Evolutionary conservation across 2,113 vertebrate genomes (phyloP).

Genomic region (Nothobranchius kuhntae): DNA sequence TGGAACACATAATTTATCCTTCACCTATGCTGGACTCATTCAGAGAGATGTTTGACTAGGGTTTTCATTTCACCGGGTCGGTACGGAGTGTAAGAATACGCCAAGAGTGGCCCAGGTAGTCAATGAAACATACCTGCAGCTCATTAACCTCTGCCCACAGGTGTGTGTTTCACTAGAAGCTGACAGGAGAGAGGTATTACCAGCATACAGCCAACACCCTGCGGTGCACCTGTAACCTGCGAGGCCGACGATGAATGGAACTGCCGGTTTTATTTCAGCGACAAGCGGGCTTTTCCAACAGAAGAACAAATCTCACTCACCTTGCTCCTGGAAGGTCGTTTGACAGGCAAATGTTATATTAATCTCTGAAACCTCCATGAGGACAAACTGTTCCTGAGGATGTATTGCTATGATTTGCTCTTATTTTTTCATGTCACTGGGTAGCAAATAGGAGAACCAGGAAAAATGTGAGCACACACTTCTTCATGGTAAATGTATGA

Average conservation of each 20-base stretch:
- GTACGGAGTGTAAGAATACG: constrained; percentile 2
- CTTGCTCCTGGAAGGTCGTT: neutral
- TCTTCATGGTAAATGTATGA: too few relatives aligned
- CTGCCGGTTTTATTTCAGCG: constrained; percentile 5
- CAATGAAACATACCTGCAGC: constrained; percentile 37
- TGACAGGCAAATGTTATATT: neutral
- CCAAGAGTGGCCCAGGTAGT: constrained; percentile 27
- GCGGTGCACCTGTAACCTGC: constrained; percentile 31
- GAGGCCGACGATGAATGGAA: constrained; percentile 15
- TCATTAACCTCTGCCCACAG: constrained; percentile 39
- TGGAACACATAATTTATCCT: neutral
- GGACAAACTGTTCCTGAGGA: too few relatives aligned
- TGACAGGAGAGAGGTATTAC: constrained; percentile 18
- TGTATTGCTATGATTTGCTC: too few relatives aligned
- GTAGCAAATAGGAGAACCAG: too few relatives aligned
- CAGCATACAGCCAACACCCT: constrained; percentile 7
- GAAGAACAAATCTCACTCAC: too few relatives aligned
- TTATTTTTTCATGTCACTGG: too few relatives aligned
- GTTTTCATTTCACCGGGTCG: too few relatives aligned
- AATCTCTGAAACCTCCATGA: neutral
- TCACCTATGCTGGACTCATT: neutral
- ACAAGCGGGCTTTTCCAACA: neutral
- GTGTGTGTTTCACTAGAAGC: constrained; percentile 14
- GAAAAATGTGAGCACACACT: too few relatives aligned
- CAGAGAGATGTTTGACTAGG: neutral